Evolutionary conservation across 2,113 vertebrate species (phyloP).

Genomic region (Grantiella picta): DNA sequence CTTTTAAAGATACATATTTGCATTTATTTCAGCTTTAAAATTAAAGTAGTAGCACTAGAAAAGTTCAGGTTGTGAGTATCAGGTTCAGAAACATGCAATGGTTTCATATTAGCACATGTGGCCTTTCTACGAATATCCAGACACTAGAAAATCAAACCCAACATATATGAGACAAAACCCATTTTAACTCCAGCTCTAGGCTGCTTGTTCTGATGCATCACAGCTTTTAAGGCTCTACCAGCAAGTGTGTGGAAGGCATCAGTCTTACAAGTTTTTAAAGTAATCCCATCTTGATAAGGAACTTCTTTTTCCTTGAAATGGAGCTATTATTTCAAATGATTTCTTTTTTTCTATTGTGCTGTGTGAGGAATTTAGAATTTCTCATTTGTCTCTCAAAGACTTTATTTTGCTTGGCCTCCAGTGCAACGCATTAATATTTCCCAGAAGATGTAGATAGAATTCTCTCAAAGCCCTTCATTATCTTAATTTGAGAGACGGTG

Average conservation of each 20-base stretch:
- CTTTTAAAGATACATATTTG: not conserved
- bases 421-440: slow-evolving; percentile 8
- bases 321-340: not conserved
- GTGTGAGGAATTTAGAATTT: slow-evolving; percentile 8
- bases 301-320: not conserved
- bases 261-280: not conserved
- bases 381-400: not conserved
- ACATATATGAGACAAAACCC: rapidly evolving
- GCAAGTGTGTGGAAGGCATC: not conserved
- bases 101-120: rapidly evolving
- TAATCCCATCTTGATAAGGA: not conserved
- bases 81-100: not conserved
- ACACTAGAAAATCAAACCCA: not conserved
- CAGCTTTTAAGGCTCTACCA: not conserved
- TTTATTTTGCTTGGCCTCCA: not conserved
- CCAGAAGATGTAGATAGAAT: slow-evolving; percentile 20
- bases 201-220: not conserved
- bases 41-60: not conserved
- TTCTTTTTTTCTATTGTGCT: not conserved
- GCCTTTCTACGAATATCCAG: not conserved
- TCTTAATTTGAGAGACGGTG: slow-evolving; percentile 28
- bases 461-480: slow-evolving; percentile 46
- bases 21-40: not conserved
- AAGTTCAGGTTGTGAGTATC: not conserved
- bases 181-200: not conserved